Base-by-base conservation (phyloP, 2,797 vertebrate species). In the Harpagifer antarcticus region DNA sequence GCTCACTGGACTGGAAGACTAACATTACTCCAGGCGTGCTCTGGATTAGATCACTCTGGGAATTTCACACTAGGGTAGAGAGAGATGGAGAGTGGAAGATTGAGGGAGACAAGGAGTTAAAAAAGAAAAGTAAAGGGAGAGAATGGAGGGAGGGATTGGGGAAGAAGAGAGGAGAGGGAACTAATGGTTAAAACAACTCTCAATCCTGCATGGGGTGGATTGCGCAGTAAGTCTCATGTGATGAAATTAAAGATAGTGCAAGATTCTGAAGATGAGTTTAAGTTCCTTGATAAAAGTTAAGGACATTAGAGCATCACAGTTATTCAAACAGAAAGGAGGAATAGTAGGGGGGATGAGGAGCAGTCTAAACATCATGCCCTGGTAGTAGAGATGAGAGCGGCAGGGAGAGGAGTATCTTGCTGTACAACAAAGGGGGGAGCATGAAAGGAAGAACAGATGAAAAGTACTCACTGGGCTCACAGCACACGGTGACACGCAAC, bases 1-100 rank as follows among this genome's bases (percentile, higher is more conserved):
- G 92, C 86, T 92, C 94, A 94, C 76, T 92, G 92, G 89, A 93
- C 91, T 92, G 93, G 91, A 95, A 96, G 94, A 94, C 94, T 94
- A 95, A 96, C 95, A 94, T 94, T 93, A 90, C 93, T 91, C 90
- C 90, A 91, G 93, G 93, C 91, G 88, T 81, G 76, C 86, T 91
- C 92, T 89, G 92, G 91, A 93, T 93, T 93, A 93, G 88, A 93
- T 93, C 93, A 93, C 91, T 89, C 86, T 90, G 91, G 87, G 92
- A 92, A 92, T 92, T 81, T 93, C 85, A 79, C 83, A 88, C 85
- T 75, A 85, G 56, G 78, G 74, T 67, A 80, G 91, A 86, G 72
- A 59, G 83, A 60, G 83, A 88, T 83, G 79, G 7, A 85, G 82
- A 84, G 72, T 48, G 61, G 70, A 66, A 74, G 79, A 78, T 74